Percentiles rank a stretch among this genome's conserved stretches.
Conservation (phyloP, 2,888 invertebrate genomes). For the Arenicola marina region DNA sequence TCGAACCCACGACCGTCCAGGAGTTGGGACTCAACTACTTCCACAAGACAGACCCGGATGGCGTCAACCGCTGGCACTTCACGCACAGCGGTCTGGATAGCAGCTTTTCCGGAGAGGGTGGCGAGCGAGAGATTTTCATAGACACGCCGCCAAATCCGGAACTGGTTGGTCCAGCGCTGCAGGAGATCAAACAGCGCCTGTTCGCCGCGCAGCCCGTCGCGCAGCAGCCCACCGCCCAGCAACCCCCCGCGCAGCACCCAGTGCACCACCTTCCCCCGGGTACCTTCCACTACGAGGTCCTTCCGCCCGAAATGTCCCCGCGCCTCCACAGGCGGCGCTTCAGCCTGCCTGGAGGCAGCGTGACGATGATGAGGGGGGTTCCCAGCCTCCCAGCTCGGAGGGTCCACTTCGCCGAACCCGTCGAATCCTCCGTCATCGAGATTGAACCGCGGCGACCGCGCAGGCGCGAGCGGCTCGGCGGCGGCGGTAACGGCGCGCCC, state of each 20-base stretch:
- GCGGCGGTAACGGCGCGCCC: neutral
- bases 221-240: neutral
- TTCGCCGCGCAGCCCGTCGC: neutral
- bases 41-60: neutral
- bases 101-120: conserved; percentile 1
- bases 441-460: conserved; percentile 28
- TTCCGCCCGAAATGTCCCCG: neutral
- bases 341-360: conserved; percentile 6
- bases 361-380: conserved; percentile 5
- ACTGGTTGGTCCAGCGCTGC: neutral
- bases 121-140: conserved; percentile 25
- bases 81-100: neutral
- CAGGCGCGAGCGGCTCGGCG: neutral
- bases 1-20: conserved; percentile 9
- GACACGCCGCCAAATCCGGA: conserved; percentile 17
- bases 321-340: conserved; percentile 3
- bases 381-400: conserved; percentile 10
- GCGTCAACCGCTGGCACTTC: neutral
- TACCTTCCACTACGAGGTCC: too few relatives aligned
- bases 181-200: conserved; percentile 2
- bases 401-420: conserved; percentile 34
- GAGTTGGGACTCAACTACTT: conserved; percentile 21
- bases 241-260: conserved; percentile 4
- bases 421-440: conserved; percentile 33
- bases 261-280: too few relatives aligned